These are phyloP conservation scores for Megatriorchis doriae DNA, from an alignment of 2,113 vertebrate genomes.

Conservation along the genomic window DNA sequence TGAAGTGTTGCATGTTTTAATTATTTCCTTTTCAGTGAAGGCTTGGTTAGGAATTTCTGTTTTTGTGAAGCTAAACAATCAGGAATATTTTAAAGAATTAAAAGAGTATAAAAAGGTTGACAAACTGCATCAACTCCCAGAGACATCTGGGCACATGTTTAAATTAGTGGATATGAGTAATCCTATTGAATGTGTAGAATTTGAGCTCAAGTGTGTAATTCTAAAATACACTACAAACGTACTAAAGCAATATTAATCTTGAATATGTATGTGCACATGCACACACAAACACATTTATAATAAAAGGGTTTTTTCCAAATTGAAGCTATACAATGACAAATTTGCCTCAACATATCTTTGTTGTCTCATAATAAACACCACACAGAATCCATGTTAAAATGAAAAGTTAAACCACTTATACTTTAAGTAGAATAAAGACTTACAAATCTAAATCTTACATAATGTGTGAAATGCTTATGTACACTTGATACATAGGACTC, in stretches of 20 bases:
- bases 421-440: not conserved
- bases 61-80: not conserved
- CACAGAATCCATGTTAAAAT: not conserved
- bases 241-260: not conserved
- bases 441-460: not conserved
- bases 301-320: not conserved
- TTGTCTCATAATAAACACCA: not conserved
- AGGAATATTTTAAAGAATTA: not conserved
- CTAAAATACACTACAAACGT: not conserved
- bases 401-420: not conserved
- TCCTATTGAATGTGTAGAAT: not conserved
- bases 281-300: not conserved
- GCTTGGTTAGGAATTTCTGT: not conserved
- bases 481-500: not conserved
- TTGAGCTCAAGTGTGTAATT: not conserved
- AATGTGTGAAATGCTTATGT: not conserved
- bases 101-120: not conserved
- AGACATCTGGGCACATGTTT: not conserved
- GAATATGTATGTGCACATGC: not conserved
- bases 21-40: not conserved
- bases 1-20: not conserved
- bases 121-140: not conserved
- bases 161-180: not conserved
- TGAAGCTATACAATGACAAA: not conserved
- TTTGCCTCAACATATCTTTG: not conserved